Conservation (phyloP, 2,888 invertebrate genomes). For the Ichneumoninae sp. region DNA sequence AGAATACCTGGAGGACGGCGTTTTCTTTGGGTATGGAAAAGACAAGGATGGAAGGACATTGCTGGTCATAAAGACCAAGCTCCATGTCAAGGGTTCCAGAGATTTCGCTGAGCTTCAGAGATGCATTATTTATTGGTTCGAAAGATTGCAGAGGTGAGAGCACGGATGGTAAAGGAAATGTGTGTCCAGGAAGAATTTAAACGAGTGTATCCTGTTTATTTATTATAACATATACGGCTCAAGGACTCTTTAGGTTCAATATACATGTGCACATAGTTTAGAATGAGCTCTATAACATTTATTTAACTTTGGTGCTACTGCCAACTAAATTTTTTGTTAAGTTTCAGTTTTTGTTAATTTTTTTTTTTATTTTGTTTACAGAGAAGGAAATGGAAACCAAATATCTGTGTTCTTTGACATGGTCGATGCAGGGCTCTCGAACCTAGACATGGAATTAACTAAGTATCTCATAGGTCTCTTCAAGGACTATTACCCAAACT, state of each 20-base stretch:
- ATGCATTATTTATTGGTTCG: conserved; percentile 94
- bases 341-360: background rate
- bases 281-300: no score
- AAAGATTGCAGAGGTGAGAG: conserved; percentile 89
- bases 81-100: conserved; percentile 91
- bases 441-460: conserved; percentile 96
- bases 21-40: conserved; percentile 90
- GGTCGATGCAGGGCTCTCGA: conserved; percentile 93
- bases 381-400: conserved; percentile 90
- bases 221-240: no score
- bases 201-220: no score
- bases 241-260: no score
- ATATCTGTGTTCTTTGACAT: conserved; percentile 96
- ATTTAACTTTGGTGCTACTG: background rate
- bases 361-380: conserved; percentile 77
- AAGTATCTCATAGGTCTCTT: conserved; percentile 94
- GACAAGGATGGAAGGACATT: conserved; percentile 93
- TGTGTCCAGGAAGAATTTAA: background rate
- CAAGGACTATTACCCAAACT: conserved; percentile 94
- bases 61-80: conserved; percentile 92
- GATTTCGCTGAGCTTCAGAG: conserved; percentile 91
- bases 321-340: background rate
- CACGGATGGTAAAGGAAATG: background rate
- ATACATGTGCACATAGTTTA: no score
- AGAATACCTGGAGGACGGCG: conserved; percentile 91